Conservation (phyloP, 2,113 vertebrate species). For the Pterocles burchelli region DNA sequence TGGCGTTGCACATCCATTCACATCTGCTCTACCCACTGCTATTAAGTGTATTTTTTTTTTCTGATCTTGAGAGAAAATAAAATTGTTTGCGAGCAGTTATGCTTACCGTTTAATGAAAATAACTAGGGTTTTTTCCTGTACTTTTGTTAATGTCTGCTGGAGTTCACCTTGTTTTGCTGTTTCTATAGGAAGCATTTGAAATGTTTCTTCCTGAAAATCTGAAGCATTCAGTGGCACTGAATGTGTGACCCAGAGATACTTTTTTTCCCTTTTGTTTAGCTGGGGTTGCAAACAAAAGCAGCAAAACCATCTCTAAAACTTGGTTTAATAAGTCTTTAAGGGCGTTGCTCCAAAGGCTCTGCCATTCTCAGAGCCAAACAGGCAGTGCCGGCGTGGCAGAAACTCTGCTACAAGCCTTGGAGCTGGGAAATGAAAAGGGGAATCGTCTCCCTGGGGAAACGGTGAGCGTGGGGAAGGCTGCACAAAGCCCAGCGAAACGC, state of each 20-base stretch:
- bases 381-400: background rate
- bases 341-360: background rate
- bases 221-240: background rate
- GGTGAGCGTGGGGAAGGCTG: background rate
- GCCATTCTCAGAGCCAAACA: background rate
- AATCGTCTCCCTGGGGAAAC: background rate
- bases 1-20: background rate
- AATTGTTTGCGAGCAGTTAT: background rate
- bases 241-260: background rate
- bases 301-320: background rate
- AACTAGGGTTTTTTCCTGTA: background rate
- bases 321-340: background rate
- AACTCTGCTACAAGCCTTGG: background rate
- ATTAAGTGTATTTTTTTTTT: background rate
- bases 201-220: background rate
- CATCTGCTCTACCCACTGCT: background rate
- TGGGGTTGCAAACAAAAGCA: background rate
- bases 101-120: background rate
- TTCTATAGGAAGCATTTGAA: background rate
- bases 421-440: background rate
- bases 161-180: background rate
- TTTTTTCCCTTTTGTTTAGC: background rate
- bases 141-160: background rate
- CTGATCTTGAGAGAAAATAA: background rate
- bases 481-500: background rate